Evolutionary conservation across 2,113 vertebrate species (phyloP).

Genomic region (Ranitomeya variabilis): DNA sequence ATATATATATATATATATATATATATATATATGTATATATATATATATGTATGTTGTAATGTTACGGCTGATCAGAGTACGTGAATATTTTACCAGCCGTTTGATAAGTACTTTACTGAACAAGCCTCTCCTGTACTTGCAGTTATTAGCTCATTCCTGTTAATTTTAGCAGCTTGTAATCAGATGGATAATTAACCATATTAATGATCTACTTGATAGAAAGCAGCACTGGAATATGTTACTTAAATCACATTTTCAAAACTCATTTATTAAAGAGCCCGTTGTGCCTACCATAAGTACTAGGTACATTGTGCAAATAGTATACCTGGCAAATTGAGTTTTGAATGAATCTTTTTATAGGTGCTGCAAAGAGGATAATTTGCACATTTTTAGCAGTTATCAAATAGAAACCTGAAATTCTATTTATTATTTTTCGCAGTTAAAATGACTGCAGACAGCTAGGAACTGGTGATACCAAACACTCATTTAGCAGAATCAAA

Average conservation of each 20-base stretch:
- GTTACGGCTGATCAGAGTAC: too few species aligned
- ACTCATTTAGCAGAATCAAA: too few species aligned
- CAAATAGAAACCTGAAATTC: not conserved
- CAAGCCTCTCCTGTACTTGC: not conserved
- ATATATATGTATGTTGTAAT: too few species aligned
- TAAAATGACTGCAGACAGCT: too few species aligned
- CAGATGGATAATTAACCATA: slow-evolving; percentile 8
- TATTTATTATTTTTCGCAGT: too few species aligned
- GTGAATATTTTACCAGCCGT: not conserved
- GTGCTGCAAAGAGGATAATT: not conserved
- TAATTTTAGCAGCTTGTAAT: slow-evolving; percentile 17
- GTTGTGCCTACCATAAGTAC: not conserved
- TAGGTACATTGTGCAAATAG: not conserved
- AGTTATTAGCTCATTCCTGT: slow-evolving; percentile 7
- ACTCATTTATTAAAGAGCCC: not conserved
- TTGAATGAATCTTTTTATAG: not conserved
- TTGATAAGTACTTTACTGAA: not conserved
- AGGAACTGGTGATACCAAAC: too few species aligned
- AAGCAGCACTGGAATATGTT: not conserved
- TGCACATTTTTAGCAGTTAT: not conserved
- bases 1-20: too few species aligned
- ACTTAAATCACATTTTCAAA: not conserved
- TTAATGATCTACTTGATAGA: slow-evolving; percentile 5
- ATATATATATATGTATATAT: too few species aligned
- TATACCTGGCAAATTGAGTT: not conserved